Percentiles rank a stretch among this genome's conserved stretches.
Evolutionary conservation across 2,113 vertebrate species (phyloP).

Genomic region (Monarcha castaneiventris): DNA sequence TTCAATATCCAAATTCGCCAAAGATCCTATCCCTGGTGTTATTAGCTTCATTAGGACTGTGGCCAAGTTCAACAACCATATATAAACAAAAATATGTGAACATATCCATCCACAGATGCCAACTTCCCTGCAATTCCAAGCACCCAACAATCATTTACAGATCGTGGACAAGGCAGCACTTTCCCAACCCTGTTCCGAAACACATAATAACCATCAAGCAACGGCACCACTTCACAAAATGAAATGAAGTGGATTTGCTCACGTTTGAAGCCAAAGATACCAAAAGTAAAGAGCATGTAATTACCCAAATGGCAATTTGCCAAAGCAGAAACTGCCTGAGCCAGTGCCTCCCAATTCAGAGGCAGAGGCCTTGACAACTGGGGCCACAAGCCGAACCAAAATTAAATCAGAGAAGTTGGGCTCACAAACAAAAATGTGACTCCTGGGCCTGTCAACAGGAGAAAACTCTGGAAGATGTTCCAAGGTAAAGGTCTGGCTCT

Average conservation of each 20-base stretch:
- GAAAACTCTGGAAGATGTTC: not conserved
- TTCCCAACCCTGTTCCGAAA: not conserved
- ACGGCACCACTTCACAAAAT: not conserved
- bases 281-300: not conserved
- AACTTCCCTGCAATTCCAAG: not conserved
- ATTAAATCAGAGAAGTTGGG: not conserved
- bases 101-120: not conserved
- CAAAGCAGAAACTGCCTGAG: not conserved
- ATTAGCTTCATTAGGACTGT: not conserved
- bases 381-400: not conserved
- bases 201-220: rapidly evolving
- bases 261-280: not conserved
- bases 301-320: not conserved
- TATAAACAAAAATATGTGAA: not conserved
- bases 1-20: not conserved
- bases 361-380: not conserved
- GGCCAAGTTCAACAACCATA: not conserved
- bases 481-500: not conserved
- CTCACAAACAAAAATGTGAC: not conserved
- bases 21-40: not conserved
- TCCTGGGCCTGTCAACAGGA: not conserved
- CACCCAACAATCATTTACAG: not conserved
- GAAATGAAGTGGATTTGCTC: not conserved
- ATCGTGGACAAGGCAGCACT: not conserved
- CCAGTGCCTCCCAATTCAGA: not conserved